Evolutionary conservation across 2,797 vertebrate genomes (phyloP).

Genomic region (Cephalopachus bancanus): DNA sequence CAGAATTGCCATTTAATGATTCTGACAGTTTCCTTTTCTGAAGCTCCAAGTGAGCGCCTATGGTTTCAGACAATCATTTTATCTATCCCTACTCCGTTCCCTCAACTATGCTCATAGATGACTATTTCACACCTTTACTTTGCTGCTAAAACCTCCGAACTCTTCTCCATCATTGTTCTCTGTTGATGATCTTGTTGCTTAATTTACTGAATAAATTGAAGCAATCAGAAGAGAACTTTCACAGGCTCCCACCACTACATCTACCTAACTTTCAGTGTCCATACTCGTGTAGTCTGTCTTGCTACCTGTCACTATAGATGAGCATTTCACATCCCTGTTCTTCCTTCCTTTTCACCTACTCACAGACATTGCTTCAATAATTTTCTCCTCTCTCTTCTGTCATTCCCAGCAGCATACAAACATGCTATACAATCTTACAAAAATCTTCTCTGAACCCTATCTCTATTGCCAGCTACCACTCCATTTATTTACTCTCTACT

Average conservation of each 20-base stretch:
- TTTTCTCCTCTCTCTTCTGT: background rate
- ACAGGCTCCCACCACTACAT: background rate
- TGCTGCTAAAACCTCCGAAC: background rate
- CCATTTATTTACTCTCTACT: background rate
- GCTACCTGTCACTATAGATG: background rate
- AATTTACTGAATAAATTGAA: conserved; percentile 37
- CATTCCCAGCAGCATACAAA: background rate
- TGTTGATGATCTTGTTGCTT: background rate
- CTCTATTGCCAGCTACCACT: background rate
- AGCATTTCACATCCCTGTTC: background rate
- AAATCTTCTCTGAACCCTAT: background rate
- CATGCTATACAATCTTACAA: background rate
- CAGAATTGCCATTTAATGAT: background rate
- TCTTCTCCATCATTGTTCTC: conserved; percentile 5
- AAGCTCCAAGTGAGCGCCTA: background rate
- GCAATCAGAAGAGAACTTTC: background rate
- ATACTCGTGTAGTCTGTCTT: conserved; percentile 3
- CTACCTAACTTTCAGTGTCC: background rate
- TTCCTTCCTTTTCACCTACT: background rate
- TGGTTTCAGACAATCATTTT: conserved; percentile 34
- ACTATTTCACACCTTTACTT: background rate
- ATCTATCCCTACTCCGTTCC: background rate
- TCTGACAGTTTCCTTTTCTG: conserved; percentile 47
- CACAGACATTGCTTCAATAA: background rate
- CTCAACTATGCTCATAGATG: background rate